Evolutionary conservation across 2,113 vertebrate species (phyloP).

Genomic region (Vidua macroura): DNA sequence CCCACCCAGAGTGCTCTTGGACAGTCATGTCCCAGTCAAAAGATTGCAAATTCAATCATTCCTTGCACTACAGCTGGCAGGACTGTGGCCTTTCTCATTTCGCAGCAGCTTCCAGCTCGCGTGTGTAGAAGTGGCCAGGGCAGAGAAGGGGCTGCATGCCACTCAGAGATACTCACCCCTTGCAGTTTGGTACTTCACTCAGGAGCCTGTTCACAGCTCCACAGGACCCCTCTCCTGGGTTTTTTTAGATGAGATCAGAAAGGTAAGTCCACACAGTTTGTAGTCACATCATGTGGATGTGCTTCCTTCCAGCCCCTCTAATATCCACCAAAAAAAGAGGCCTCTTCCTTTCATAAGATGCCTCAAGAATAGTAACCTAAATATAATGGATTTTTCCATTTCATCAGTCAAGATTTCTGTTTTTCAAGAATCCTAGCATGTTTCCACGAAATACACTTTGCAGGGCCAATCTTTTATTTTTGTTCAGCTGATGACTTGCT

Average conservation of each 20-base stretch:
- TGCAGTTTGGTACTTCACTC: background rate
- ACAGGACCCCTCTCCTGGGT: background rate
- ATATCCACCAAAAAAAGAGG: background rate
- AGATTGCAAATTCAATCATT: background rate
- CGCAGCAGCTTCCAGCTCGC: background rate
- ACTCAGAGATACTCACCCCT: background rate
- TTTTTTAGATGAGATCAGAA: background rate
- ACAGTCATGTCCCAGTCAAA: background rate
- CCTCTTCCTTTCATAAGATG: background rate
- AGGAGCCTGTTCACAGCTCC: background rate
- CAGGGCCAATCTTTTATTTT: background rate
- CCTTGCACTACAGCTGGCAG: background rate
- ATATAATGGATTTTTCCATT: background rate
- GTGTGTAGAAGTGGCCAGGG: background rate
- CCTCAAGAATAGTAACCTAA: background rate
- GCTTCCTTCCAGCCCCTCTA: background rate
- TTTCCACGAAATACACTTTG: background rate
- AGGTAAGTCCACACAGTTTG: background rate
- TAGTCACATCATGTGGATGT: background rate
- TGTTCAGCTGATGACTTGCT: background rate
- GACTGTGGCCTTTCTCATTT: background rate
- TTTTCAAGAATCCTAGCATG: background rate
- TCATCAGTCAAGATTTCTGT: background rate
- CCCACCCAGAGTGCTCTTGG: rapidly evolving
- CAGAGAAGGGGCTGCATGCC: rapidly evolving